Base-by-base conservation (phyloP, 2,888 invertebrate species). In the Scaptomyza flava region DNA sequence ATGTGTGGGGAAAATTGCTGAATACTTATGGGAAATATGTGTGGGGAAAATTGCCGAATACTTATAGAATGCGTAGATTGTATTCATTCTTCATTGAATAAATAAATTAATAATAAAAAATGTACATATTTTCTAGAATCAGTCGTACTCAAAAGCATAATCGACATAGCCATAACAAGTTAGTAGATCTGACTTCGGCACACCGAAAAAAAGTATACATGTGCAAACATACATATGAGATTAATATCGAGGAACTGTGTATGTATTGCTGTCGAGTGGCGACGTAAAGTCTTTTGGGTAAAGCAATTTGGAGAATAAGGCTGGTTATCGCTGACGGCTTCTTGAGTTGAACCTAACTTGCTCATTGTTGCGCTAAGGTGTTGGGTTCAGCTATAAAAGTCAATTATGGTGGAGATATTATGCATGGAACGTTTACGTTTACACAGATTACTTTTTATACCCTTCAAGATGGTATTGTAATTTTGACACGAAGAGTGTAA, bases 251-350 rank as follows among this genome's bases (percentile, higher is more conserved):
- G 17, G 23, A 61, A 51, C 9, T 33, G 58, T 36, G 36, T 36
- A 36, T 59, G 50, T 65, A 56, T 65, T 65, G 62, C 56, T 68
- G 52, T 69, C 73, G 77, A 77, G 74, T 81, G 87, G 86, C 87
- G 87, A 87, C 88, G 77, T 76, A 83, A 81, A 83, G 87, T 85
- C 86, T 87, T 87, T 87, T 71, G 67, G 80, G 76, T 81, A 77
- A 68, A 77, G 76, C 77, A 81, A 80, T 81, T 81, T 85, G 77
- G 69, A 70, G 75, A 79, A 79, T 77, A 83, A 76, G 76, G 77
- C 77, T 79, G 76, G 76, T 72, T 70, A 78, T 72, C 78, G 81
- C 79, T 83, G 79, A 80, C 77, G 81, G 83, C 83, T 81, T 79
- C 81, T 81, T 77, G 69, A 71, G 65, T 75, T 78, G 67, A 73